Conservation (phyloP, 2,888 invertebrate species). For the Ornithoptera alexandrae region DNA sequence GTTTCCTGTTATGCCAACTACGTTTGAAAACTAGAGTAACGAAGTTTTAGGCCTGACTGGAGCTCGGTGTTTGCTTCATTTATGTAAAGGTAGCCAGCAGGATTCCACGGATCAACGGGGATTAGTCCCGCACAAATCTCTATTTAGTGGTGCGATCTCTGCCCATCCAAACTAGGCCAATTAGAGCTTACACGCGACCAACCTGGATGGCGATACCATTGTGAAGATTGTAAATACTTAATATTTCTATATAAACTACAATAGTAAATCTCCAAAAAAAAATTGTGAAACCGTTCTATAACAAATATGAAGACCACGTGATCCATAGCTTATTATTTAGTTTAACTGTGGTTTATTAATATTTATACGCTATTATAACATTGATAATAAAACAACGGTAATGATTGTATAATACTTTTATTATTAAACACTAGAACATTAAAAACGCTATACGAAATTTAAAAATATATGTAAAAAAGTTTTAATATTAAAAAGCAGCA, state of each 20-base stretch:
- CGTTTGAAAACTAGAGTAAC: constrained; percentile 18
- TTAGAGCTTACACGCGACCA: constrained; percentile 65
- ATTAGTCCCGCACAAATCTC: constrained; percentile 71
- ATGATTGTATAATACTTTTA: no score
- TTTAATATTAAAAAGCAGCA: no score
- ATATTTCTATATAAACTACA: background rate
- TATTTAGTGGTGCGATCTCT: constrained; percentile 70
- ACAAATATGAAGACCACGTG: no score
- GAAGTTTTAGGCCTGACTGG: constrained; percentile 22
- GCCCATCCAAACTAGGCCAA: constrained; percentile 69
- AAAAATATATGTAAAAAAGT: no score
- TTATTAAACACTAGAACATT: no score
- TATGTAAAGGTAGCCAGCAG: constrained; percentile 62
- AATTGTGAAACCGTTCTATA: no score
- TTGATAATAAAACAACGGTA: no score
- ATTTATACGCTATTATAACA: no score
- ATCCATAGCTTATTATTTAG: no score
- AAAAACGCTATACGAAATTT: no score
- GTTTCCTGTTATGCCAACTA: constrained; percentile 11
- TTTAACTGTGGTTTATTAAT: no score
- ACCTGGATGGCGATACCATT: constrained; percentile 55
- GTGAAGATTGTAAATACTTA: constrained; percentile 17
- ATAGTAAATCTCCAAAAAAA: no score
- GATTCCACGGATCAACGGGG: constrained; percentile 65
- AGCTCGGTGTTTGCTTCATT: constrained; percentile 37